These are phyloP conservation scores for Ormia ochracea DNA, from an alignment of 2,888 invertebrate species.

Conservation along the genomic window DNA sequence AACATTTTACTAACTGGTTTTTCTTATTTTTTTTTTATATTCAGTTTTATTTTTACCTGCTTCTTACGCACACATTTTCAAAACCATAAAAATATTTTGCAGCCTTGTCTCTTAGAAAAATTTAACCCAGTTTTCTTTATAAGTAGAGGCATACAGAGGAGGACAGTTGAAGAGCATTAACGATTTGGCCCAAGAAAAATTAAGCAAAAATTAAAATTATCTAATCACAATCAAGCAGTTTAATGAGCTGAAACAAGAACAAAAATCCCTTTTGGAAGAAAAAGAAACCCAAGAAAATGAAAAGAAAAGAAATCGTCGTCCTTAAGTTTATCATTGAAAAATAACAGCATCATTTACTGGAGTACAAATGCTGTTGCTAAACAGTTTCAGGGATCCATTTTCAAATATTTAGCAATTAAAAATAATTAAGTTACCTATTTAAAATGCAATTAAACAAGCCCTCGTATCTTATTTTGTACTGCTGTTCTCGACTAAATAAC, in stretches of 20 bases:
- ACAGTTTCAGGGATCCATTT: too few species aligned
- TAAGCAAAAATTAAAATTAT: not conserved
- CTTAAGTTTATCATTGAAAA: too few species aligned
- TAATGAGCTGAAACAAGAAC: not conserved
- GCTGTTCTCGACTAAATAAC: too few species aligned
- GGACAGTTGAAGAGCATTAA: not conserved
- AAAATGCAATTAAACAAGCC: too few species aligned
- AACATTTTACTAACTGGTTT: conserved; percentile 49
- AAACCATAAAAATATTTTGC: conserved; percentile 26
- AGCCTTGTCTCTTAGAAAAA: conserved; percentile 49
- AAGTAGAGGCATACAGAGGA: conserved; percentile 22
- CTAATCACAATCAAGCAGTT: not conserved
- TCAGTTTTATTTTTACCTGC: not conserved
- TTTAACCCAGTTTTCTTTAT: conserved; percentile 54
- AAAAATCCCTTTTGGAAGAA: too few species aligned
- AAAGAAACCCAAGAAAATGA: too few species aligned
- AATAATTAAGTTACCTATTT: too few species aligned
- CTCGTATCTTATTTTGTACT: too few species aligned
- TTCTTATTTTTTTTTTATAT: conserved; percentile 2
- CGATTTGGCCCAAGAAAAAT: not conserved
- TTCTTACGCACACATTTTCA: conserved; percentile 25
- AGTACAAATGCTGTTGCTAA: too few species aligned
- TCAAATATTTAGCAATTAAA: too few species aligned
- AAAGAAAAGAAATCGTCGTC: too few species aligned
- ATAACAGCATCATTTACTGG: too few species aligned